A percentile compares a stretch with the other conserved stretches of the same genome.
Evolutionary conservation across 2,888 invertebrate genomes (phyloP).

Genomic region (Tinea trinotella): DNA sequence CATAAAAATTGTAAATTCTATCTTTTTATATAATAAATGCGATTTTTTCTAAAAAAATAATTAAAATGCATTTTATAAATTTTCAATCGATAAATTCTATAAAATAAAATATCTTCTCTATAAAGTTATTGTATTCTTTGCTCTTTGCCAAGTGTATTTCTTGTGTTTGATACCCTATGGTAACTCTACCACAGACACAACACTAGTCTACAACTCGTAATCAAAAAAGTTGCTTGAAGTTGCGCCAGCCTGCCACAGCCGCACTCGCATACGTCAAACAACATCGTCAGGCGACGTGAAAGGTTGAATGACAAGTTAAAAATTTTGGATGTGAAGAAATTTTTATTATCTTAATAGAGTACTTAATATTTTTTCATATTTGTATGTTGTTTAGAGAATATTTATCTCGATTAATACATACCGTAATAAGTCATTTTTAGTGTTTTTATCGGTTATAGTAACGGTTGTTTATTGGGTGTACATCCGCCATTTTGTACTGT

Average conservation of each 20-base stretch:
- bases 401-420: not conserved
- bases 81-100: too few species aligned
- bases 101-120: not conserved
- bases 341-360: constrained; percentile 1
- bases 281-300: constrained; percentile 47
- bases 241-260: constrained; percentile 2
- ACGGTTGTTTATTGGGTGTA: constrained; percentile 72
- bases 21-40: too few species aligned
- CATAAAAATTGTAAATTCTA: too few species aligned
- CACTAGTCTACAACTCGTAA: not conserved
- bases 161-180: too few species aligned
- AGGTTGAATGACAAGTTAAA: constrained; percentile 61
- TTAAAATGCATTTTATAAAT: too few species aligned
- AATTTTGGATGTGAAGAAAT: constrained; percentile 30
- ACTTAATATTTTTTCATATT: constrained; percentile 12
- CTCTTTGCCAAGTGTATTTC: too few species aligned
- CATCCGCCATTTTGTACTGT: constrained; percentile 73
- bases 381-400: not conserved
- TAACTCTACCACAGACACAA: not conserved
- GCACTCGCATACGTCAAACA: constrained; percentile 26
- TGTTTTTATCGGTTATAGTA: constrained; percentile 48
- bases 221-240: constrained; percentile 1
- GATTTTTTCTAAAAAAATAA: too few species aligned
- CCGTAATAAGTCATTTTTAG: constrained; percentile 1
- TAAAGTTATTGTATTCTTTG: too few species aligned